Evolutionary conservation across 2,797 vertebrate species (phyloP), one percentile per base, ranked within the genome.

Genomic region (Artibeus jamaicensis): DNA sequence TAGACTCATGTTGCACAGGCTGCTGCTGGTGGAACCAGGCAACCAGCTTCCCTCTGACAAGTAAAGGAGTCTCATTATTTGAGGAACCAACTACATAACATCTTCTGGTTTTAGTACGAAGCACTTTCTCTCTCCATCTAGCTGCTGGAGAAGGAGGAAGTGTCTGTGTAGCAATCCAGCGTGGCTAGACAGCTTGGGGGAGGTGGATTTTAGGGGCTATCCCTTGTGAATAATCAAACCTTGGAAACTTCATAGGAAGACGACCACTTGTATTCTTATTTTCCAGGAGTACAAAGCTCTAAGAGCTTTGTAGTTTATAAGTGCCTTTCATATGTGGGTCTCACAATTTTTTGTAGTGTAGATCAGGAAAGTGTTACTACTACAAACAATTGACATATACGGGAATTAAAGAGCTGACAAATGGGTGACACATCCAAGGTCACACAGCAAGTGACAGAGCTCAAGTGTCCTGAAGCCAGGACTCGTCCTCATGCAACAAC

Each of bases 101-200:
- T 82, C 82, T 93, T 95, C 93, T 55, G 48, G 86, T 96, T 97
- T 97, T 84, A 74, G 53, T 29, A 57, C 48, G 34, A 50, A 92
- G 71, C 46, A 95, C 94, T 96, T 97, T 97, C 95, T 95, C 78
- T 95, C 88, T 67, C 88, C 44, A 73, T 67, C 79, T 55, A 78
- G 79, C 55, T 53, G 0, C 65, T 26, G 37, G 68, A 95, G 88
- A 94, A 93, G 90, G 16, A 29, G 86, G 91, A 96, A 95, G 88
- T 93, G 34, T 88, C 94, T 81, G 57, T 92, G 86, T 76, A 86
- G 83, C 65, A 93, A 89, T 76, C 37, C 70, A 55, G 53, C 14
- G 15, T 48, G 18, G 77, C 76, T 44, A 78, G 67, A 82, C 76
- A 89, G 71, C 53, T 77, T 26, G 57, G 57, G n/a, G 22, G 22